A percentile compares a stretch with the other conserved stretches of the same genome.
Evolutionary conservation across 1,140 invertebrate species (phyloP).

Genomic region (Pseudachorutes palmiensis): DNA sequence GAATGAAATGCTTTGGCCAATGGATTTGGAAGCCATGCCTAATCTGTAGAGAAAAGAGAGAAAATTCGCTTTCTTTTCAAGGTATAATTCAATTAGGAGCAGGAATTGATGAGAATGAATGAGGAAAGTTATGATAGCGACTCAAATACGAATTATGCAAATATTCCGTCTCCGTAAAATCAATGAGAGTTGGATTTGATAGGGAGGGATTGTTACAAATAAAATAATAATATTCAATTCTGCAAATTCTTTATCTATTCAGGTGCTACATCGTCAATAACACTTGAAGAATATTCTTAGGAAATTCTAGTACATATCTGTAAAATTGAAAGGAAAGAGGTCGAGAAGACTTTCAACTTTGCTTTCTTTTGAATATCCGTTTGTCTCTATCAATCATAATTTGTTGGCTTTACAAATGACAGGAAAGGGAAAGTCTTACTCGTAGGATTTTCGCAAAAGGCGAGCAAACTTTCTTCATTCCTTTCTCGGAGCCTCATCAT

Average conservation of each 20-base stretch:
- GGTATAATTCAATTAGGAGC: not conserved
- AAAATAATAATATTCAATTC: no score
- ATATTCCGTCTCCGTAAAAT: not conserved
- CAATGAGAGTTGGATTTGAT: no score
- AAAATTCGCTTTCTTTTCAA: not conserved
- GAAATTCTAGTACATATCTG: no score
- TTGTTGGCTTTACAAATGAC: constrained; percentile 35
- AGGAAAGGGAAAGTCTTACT: constrained; percentile 14
- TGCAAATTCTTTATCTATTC: no score
- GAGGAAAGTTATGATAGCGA: not conserved
- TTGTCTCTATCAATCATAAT: constrained; percentile 39
- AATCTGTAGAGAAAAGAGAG: constrained; percentile 5
- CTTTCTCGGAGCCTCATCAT: constrained; percentile 20
- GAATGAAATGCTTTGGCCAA: not conserved
- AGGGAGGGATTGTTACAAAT: no score
- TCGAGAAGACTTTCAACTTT: not conserved
- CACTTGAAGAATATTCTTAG: no score
- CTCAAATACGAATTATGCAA: not conserved
- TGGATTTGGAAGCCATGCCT: no score
- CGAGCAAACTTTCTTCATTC: constrained; percentile 1
- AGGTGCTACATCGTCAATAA: no score
- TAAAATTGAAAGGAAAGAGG: not conserved
- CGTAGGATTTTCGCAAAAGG: not conserved
- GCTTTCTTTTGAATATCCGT: constrained; percentile 5
- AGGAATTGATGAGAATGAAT: constrained; percentile 12